Percentiles rank a stretch among this genome's conserved stretches.
phyloP scores from a whole-genome alignment of 2,113 vertebrate species.

The Mustelus asterias region DNA sequence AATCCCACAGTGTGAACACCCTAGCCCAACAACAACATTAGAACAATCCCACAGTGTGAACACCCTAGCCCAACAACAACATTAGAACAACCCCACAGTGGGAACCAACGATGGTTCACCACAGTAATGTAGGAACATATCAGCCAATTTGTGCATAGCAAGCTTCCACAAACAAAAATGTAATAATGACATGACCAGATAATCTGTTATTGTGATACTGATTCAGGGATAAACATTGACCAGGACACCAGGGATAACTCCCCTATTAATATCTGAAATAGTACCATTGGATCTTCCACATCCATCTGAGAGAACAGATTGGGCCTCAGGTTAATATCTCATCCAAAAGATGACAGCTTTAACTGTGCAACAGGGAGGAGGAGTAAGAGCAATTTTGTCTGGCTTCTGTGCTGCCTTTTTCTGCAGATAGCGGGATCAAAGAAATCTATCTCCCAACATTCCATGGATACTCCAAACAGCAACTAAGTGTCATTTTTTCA shows the following conservation, averaged over 20 bases:
- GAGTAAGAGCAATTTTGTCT: background rate
- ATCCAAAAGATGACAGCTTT: background rate
- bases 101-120: too few species aligned
- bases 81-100: too few species aligned
- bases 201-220: background rate
- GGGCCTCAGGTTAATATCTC: background rate
- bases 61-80: too few species aligned
- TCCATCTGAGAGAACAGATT: background rate
- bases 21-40: too few species aligned
- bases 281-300: background rate
- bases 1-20: too few species aligned
- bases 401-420: background rate
- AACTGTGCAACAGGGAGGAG: too few species aligned
- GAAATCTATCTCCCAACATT: background rate
- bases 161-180: background rate
- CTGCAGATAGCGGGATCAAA: background rate
- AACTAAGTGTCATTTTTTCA: background rate
- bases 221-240: background rate
- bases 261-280: background rate
- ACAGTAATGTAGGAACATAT: background rate
- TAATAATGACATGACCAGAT: background rate
- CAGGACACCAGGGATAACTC: background rate
- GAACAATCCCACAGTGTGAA: too few species aligned
- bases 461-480: background rate
- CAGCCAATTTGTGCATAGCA: background rate